These are phyloP conservation scores for Pampusana beccarii DNA, from an alignment of 2,113 vertebrate genomes.

Conservation along the genomic window DNA sequence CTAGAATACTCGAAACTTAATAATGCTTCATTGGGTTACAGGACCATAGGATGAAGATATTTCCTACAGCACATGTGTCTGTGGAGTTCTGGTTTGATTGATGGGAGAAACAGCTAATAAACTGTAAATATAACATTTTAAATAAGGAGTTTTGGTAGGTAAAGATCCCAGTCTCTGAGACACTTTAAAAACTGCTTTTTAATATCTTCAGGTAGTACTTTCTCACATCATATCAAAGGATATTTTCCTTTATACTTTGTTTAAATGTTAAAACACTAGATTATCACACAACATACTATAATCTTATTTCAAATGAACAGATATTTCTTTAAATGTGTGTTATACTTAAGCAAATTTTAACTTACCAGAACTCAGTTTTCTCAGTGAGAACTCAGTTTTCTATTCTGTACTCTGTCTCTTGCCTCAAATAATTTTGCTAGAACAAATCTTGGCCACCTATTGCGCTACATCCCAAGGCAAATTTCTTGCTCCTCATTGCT, in stretches of 20 bases:
- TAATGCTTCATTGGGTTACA: not conserved
- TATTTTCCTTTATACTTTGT: not conserved
- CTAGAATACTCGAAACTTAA: not conserved
- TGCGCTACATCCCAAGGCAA: not conserved
- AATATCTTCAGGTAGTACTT: not conserved
- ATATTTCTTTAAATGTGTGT: not conserved
- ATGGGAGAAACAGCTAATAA: not conserved
- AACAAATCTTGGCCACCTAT: not conserved
- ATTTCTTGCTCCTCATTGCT: not conserved
- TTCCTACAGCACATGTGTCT: not conserved
- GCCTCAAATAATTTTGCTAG: not conserved
- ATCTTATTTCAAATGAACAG: not conserved
- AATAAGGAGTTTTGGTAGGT: not conserved
- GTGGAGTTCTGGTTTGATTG: not conserved
- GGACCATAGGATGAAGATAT: not conserved
- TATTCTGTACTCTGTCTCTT: not conserved
- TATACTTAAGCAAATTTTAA: not conserved
- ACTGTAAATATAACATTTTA: not conserved
- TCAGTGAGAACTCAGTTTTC: not conserved
- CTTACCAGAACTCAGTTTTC: not conserved
- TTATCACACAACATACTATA: accelerated
- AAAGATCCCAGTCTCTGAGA: not conserved
- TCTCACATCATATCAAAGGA: not conserved
- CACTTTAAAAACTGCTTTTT: not conserved
- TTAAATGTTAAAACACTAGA: not conserved